Percentiles rank a stretch among this genome's conserved stretches.
phyloP scores from a whole-genome alignment of 1,140 invertebrate species.

The Triops cancriformis region DNA sequence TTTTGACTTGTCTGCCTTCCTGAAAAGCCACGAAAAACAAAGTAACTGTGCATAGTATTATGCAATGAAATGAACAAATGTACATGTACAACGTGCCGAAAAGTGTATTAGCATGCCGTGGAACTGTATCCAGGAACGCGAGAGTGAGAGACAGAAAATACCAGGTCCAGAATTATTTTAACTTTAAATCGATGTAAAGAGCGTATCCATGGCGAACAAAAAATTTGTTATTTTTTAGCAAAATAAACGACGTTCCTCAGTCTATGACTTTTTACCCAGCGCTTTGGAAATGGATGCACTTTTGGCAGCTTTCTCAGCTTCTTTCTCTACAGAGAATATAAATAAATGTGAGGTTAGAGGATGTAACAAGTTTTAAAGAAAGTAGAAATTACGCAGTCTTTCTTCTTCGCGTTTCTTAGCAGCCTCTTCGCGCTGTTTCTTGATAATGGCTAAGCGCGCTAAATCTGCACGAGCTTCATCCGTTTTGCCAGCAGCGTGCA shows the following conservation, averaged over 20 bases:
- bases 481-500: slow-evolving; percentile 89
- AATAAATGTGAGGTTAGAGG: slow-evolving; percentile 20
- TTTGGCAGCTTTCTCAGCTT: slow-evolving; percentile 47
- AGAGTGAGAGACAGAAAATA: background rate
- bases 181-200: background rate
- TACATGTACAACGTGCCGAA: background rate
- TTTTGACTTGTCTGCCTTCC: background rate
- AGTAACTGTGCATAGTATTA: background rate
- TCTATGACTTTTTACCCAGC: slow-evolving; percentile 45
- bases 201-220: slow-evolving; percentile 5
- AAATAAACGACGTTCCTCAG: background rate
- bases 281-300: slow-evolving; percentile 48
- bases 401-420: slow-evolving; percentile 81
- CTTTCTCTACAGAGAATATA: slow-evolving; percentile 40
- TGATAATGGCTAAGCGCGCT: slow-evolving; percentile 78
- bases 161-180: background rate
- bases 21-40: background rate
- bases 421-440: slow-evolving; percentile 87
- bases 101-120: background rate
- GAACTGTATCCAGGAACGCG: background rate
- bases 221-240: slow-evolving; percentile 6
- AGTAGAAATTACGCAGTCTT: slow-evolving; percentile 52
- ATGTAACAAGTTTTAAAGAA: background rate
- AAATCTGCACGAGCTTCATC: slow-evolving; percentile 90
- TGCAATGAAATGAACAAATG: background rate